Evolutionary conservation across 1,140 invertebrate species (phyloP), one percentile per base, ranked within the genome.

Genomic region (Orius laevigatus): DNA sequence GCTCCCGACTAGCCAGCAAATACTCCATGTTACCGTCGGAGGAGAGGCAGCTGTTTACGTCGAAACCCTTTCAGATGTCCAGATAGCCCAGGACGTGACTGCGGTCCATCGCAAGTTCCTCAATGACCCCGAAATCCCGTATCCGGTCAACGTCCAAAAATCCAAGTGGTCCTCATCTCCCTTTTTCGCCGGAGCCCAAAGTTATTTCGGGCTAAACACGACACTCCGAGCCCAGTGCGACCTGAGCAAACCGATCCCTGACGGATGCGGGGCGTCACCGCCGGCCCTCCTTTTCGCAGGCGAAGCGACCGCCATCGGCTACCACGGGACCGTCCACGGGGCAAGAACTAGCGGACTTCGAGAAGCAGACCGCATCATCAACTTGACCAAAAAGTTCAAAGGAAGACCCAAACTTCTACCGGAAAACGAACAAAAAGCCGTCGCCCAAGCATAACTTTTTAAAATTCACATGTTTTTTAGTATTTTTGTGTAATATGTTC

Each of bases 271-370:
- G 0, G 60, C 70, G 14, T 68, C 74, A 8, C 15, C 36, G 2
- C 74, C 79, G 0, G 69, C 72, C 32, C 59, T 93, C 14, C 60
- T 88, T 15, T 92, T 92, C 63, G 87, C 87, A 38, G 88, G 88
- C 0, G 88, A 92, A 66, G 87, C 85, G 0, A 89, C 85, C 1
- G 76, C 84, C 55, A 66, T 79, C 4, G 73, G 77, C 16, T 75
- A 79, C 51, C 79, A 78, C 44, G 76, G 76, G 8, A 87, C 84
- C 2, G 77, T 84, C 1, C 84, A 89, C 58, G 85, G 83, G 11
- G 85, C 84, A 6, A 70, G 82, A 55, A 62, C 84, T 16, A 84
- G 80, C 54, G 85, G 85, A 0, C 76, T 84, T 52, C 69, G 84
- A 5, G 85, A 89, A 66, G 83, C 84, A 0, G 77, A 84, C 55